Percentiles rank a stretch among this genome's conserved stretches.
phyloP scores from a whole-genome alignment of 1,140 invertebrate genomes.

The Manduca sexta region DNA sequence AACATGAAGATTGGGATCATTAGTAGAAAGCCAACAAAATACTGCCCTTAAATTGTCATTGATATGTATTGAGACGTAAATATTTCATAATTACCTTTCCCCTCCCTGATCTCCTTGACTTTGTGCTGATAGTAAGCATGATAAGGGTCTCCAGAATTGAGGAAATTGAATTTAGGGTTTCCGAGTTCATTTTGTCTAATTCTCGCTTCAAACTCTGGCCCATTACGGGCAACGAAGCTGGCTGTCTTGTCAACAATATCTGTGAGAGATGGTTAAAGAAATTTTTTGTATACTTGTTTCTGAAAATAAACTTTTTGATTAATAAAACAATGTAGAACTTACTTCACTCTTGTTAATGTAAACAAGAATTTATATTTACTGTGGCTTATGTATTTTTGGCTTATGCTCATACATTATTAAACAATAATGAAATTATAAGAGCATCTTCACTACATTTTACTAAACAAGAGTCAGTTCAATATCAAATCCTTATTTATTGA shows the following conservation, averaged over 20 bases:
- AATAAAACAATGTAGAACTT: not conserved
- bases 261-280: conserved; percentile 68
- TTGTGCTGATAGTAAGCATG: conserved; percentile 99
- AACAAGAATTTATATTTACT: too few species aligned
- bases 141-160: conserved; percentile 98
- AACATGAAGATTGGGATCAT: too few species aligned
- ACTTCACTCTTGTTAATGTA: not conserved
- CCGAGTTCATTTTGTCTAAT: conserved; percentile 97
- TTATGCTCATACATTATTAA: too few species aligned
- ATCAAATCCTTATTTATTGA: too few species aligned
- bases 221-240: conserved; percentile 98
- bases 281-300: conserved; percentile 6
- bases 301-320: conserved; percentile 2
- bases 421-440: too few species aligned
- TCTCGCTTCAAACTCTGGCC: conserved; percentile 97
- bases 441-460: too few species aligned
- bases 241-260: conserved; percentile 99
- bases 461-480: too few species aligned
- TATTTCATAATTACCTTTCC: conserved; percentile 77
- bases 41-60: too few species aligned
- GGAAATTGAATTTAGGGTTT: conserved; percentile 98
- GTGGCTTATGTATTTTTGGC: too few species aligned
- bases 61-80: too few species aligned
- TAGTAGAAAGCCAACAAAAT: too few species aligned
- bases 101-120: conserved; percentile 96